Evolutionary conservation across 2,797 vertebrate genomes (phyloP), one percentile per base, ranked within the genome.

Genomic region (Manis crassicaudata): DNA sequence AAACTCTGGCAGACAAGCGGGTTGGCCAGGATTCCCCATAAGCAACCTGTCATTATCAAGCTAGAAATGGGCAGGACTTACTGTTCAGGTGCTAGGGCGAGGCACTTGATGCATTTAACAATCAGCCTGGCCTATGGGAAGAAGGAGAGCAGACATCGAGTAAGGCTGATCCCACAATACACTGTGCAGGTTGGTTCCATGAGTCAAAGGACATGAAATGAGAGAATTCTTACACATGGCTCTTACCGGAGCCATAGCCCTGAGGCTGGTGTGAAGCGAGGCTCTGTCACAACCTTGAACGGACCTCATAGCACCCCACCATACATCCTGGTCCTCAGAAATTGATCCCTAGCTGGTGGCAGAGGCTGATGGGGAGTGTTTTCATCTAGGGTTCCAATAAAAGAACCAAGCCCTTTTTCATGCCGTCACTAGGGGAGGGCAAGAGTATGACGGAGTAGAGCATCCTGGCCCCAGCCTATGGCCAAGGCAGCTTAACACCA

Each of bases 311-410:
- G 32, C 0, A 0, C 16, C 35, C 80, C 81, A 62, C 0, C 81
- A 72, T 95, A 70, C 27, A 79, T 37, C 50, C 97, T 83, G 46
- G 85, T 83, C 43, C 96, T 96, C 32, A 21, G 84, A 81, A 43
- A 76, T 76, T 80, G 43, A 29, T 90, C 90, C 65, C 62, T 17
- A 58, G 68, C 43, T 46, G 68, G 73, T 18, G 52, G 93, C 76
- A 92, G 14, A 92, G 17, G 92, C 93, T 56, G 70, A 76, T 8
- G 4, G 10, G 5, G 72, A 85, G 96, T 60, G 16, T 77, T 16
- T 21, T 62, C 46, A 18, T 67, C 88, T 32, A 46, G 37, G 58
- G 86, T 56, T 76, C 73, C 46, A 85, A 81, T 13, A 32, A 29
- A 54, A 43, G 82, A 92, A 37, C 29, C 63, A 23, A 29, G n/a